A percentile compares a stretch with the other conserved stretches of the same genome.
Conservation (phyloP, 2,797 vertebrate genomes). For the Forpus xanthops region DNA sequence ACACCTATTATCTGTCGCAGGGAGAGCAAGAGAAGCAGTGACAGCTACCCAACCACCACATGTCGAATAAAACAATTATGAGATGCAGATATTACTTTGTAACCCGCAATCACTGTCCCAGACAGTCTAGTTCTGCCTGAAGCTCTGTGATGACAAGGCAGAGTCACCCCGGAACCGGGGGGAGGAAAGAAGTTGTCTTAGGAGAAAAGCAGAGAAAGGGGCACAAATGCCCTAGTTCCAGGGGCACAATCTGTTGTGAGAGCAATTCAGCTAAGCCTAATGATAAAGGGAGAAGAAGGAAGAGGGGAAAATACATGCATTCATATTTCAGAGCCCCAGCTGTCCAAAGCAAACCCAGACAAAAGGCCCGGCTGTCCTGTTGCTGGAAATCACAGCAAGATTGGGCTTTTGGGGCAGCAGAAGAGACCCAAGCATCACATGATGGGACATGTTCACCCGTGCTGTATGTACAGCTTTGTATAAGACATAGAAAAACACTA, state of each 20-base stretch:
- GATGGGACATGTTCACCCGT: neutral
- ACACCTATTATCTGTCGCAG: neutral
- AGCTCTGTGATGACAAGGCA: neutral
- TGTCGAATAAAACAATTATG: neutral
- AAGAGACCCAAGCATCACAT: neutral
- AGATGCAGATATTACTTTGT: neutral
- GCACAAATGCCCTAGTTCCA: accelerated
- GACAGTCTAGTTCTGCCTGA: neutral
- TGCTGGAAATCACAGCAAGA: neutral
- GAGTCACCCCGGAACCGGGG: accelerated
- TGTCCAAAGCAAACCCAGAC: neutral
- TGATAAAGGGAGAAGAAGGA: neutral
- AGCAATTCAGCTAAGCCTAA: neutral
- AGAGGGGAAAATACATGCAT: neutral
- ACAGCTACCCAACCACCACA: neutral
- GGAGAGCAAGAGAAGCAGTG: neutral
- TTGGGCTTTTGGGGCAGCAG: neutral
- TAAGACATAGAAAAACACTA: neutral
- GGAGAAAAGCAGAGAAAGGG: neutral
- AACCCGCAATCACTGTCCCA: neutral
- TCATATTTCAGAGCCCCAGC: neutral
- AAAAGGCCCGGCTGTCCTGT: neutral
- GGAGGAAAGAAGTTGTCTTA: neutral
- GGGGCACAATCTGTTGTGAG: neutral
- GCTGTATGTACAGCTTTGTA: neutral